Percentiles rank a stretch among this genome's conserved stretches.
These are phyloP conservation scores for Poeciliopsis turneri DNA, from an alignment of 2,797 vertebrate genomes.

Conservation along the genomic window DNA sequence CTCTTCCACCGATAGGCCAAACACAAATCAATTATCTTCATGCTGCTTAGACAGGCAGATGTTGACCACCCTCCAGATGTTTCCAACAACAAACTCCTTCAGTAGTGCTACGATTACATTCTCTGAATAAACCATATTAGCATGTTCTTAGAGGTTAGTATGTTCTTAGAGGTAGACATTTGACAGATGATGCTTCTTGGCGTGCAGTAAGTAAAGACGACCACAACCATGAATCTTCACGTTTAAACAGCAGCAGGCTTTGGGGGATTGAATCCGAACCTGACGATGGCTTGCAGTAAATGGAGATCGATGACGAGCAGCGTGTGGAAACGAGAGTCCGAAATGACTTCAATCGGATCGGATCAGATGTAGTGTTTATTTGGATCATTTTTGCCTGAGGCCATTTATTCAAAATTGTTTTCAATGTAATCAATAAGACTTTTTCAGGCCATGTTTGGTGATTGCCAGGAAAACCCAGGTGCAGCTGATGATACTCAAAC, in stretches of 20 bases:
- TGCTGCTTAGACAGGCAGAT: neutral
- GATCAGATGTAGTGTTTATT: neutral
- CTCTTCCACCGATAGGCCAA: neutral
- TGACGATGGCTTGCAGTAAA: neutral
- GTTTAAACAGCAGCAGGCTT: neutral
- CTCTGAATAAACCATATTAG: neutral
- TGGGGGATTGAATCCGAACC: neutral
- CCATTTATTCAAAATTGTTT: neutral
- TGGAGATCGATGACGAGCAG: neutral
- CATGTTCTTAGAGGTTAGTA: neutral
- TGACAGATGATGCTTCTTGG: neutral
- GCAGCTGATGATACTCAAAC: conserved; percentile 7
- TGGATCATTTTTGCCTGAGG: neutral
- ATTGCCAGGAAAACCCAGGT: conserved; percentile 5
- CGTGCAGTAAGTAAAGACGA: neutral
- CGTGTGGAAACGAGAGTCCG: neutral
- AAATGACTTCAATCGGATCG: neutral
- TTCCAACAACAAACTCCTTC: neutral
- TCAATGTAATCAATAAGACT: neutral
- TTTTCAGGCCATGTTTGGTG: neutral
- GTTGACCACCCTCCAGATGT: neutral
- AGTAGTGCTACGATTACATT: neutral
- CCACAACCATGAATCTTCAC: neutral
- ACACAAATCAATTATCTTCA: neutral
- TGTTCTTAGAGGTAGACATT: neutral